These are phyloP conservation scores for Phoeniculus purpureus DNA, from an alignment of 2,797 vertebrate genomes.

Conservation along the genomic window DNA sequence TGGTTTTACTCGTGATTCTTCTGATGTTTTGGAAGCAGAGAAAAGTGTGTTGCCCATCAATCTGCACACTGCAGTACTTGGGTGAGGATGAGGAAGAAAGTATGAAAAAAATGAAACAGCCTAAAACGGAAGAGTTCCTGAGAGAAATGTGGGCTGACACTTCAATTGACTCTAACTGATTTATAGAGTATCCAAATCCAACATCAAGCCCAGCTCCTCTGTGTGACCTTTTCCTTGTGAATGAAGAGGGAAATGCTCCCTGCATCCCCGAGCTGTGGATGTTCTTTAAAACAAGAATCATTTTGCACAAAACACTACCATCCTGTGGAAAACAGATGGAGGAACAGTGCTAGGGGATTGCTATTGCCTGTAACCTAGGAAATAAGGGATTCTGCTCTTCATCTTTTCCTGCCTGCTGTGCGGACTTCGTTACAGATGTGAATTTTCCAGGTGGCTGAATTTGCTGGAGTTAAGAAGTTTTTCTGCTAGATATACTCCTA, in stretches of 20 bases:
- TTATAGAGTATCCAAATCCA: background rate
- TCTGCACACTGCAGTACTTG: background rate
- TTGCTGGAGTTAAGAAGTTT: background rate
- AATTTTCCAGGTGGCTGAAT: constrained; percentile 13
- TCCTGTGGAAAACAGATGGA: constrained; percentile 35
- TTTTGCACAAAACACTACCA: constrained; percentile 39
- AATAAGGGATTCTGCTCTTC: background rate
- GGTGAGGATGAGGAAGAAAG: background rate
- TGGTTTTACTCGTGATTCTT: background rate
- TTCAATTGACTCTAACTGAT: background rate
- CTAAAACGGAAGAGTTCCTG: background rate
- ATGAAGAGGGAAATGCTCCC: background rate
- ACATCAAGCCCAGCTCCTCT: background rate
- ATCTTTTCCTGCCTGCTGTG: background rate
- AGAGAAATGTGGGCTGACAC: background rate
- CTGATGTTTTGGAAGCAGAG: background rate
- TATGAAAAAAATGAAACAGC: background rate
- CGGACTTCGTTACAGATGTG: background rate
- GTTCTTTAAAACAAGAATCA: background rate
- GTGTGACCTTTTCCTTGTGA: background rate
- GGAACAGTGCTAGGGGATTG: background rate
- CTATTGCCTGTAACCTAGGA: background rate
- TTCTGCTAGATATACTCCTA: background rate
- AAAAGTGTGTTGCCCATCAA: background rate
- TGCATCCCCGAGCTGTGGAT: background rate